Evolutionary conservation across 37 sponge, comb jelly and placozoan species (phyloP).

Genomic region (Beroe ovata): DNA sequence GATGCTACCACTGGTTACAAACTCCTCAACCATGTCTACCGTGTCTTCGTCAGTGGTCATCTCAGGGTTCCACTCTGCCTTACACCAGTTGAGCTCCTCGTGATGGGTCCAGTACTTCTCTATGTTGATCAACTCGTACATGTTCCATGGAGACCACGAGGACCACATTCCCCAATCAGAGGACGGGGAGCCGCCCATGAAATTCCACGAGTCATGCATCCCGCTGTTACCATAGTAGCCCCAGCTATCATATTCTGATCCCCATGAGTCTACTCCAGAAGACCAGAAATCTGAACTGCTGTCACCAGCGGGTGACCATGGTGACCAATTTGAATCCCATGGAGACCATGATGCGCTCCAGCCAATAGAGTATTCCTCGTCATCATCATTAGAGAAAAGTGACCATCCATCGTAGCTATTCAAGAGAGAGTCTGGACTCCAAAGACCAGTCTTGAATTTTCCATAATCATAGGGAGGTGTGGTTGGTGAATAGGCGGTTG

Average conservation of each 20-base stretch:
- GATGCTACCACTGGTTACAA: background rate
- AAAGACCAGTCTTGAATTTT: too few relatives aligned
- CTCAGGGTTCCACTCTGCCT: background rate
- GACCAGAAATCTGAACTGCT: background rate
- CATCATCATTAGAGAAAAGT: background rate
- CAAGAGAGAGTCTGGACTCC: too few relatives aligned
- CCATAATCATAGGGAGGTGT: background rate
- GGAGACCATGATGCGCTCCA: background rate
- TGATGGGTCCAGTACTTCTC: slow-evolving; percentile 11
- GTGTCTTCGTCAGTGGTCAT: background rate
- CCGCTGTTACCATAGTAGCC: background rate
- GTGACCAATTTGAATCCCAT: background rate
- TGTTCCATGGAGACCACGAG: background rate
- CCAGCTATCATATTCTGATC: background rate
- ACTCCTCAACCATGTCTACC: background rate
- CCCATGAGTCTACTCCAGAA: background rate
- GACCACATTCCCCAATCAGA: background rate
- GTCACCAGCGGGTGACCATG: background rate
- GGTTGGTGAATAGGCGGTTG: background rate
- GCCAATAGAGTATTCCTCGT: background rate
- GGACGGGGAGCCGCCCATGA: background rate
- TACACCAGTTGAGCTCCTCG: background rate
- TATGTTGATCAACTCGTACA: background rate
- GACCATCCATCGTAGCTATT: background rate
- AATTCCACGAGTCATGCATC: background rate